Percentiles rank a stretch among this genome's conserved stretches.
Conservation (phyloP, 2,888 invertebrate genomes). For the Cephus runcator region DNA sequence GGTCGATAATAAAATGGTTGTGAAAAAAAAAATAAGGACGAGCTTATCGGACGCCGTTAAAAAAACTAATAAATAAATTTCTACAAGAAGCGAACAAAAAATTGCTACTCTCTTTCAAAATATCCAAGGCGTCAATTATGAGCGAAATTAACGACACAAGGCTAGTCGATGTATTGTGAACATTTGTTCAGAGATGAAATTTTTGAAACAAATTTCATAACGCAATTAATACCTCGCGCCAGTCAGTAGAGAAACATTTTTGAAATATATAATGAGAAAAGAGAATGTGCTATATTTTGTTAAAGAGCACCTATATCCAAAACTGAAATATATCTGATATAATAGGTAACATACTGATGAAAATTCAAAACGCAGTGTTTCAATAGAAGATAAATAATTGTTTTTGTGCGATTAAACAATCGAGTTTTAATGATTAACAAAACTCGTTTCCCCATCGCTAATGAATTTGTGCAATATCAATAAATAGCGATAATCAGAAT, state of each 20-base stretch:
- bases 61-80: not conserved
- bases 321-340: not conserved
- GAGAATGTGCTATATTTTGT: not conserved
- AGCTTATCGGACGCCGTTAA: not conserved
- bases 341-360: not conserved
- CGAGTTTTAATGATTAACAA: not conserved
- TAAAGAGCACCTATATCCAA: not conserved
- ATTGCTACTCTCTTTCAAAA: not conserved
- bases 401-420: not conserved
- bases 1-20: not conserved
- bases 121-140: not conserved
- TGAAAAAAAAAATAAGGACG: not conserved
- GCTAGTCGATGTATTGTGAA: not conserved
- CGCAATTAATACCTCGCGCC: not conserved
- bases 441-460: not conserved
- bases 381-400: not conserved
- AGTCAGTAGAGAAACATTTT: not conserved
- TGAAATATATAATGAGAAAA: not conserved
- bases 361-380: not conserved
- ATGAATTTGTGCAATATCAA: not conserved
- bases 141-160: not conserved
- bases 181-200: not conserved
- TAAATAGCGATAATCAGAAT: not conserved
- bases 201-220: not conserved
- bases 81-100: not conserved